Base-by-base conservation (phyloP, 2,113 vertebrate species). In the Periophthalmodon schlosseri region DNA sequence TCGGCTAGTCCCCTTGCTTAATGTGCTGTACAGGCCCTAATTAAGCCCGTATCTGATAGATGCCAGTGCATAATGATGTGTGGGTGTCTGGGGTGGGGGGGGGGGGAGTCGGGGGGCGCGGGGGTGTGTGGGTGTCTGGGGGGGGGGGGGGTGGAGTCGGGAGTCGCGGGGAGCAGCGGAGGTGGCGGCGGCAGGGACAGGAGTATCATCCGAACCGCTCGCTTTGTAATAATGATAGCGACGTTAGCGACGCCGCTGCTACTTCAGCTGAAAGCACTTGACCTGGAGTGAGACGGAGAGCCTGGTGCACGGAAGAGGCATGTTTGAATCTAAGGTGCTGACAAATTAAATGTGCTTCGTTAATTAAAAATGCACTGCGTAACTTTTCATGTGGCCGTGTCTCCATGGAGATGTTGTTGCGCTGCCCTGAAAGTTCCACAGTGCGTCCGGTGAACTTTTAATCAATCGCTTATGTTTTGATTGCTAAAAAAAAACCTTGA, bases 21-120 rank as follows among this genome's bases (percentile, higher is more conserved):
- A 93, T 94, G 93, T 91, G 91, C 91, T 92, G 89, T 91, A 90
- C 92, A 77, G 84, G 89, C 90, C 88, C 91, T 94, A 94, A 94
- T 94, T 94, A 94, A 93, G 92, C 82, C 87, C 28, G 76, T 89
- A 89, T 91, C 91, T 94, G 93, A 94, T 93, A 90, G 91, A 93
- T 93, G 91, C 90, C 87, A 86, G 81, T 70, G 84, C 88, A 84
- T 92, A 90, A 94, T 93, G 91, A 93, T 92, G 90, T 88, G 85
- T 77, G 71, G 82, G 88, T 82, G 89, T 91, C 82, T 91, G 79
- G 82, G 78, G 79, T 28, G 79, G 67, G 7, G 74, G 47, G 58
- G 84, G 28, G 58, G 66, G 63, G 54, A 16, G 36, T 39, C 36
- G 5, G 5, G 36, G 6, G 36, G 9, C 5, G 36, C 36, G 36